These are phyloP conservation scores for Morbakka virulenta DNA, from an alignment of 30 jellyfish, hydroid and myxozoan genomes.

Conservation along the genomic window DNA sequence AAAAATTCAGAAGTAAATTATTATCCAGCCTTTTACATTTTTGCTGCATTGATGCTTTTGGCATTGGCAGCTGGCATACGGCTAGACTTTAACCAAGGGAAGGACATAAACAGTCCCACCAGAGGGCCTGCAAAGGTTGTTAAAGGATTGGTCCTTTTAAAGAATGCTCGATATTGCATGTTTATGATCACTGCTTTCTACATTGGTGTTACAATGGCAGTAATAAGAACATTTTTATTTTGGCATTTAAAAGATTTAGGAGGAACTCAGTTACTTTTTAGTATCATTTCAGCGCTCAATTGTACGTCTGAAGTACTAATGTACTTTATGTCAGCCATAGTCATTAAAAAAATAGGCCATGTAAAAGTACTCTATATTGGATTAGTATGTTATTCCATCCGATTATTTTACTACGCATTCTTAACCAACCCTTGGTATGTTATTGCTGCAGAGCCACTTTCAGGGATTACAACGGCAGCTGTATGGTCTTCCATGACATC, in stretches of 20 bases:
- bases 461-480: conserved; percentile 96
- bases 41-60: conserved; percentile 64
- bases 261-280: conserved; percentile 81
- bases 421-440: conserved; percentile 93
- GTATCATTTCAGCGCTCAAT: conserved; percentile 80
- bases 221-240: conserved; percentile 75
- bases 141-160: conserved; percentile 62
- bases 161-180: conserved; percentile 56
- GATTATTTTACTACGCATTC: conserved; percentile 74
- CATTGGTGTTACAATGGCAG: conserved; percentile 89
- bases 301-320: conserved; percentile 79
- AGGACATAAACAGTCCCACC: background rate
- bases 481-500: conserved; percentile 98
- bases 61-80: conserved; percentile 73
- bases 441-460: conserved; percentile 90
- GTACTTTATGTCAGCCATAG: conserved; percentile 77
- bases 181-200: conserved; percentile 74
- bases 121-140: conserved; percentile 4
- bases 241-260: conserved; percentile 97
- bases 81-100: conserved; percentile 52
- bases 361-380: conserved; percentile 80
- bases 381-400: conserved; percentile 68
- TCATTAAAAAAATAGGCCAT: conserved; percentile 72
- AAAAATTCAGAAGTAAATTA: conserved; percentile 82
- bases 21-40: conserved; percentile 85